phyloP scores from a whole-genome alignment of 2,113 vertebrate genomes.

The Oryctolagus cuniculus region mOryCun1.1 NC_091447.1:47976001-47976500 shows the following conservation, averaged over 20 bases:
- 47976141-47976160: too few species aligned
- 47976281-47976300: not conserved
- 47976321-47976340: constrained; percentile 14
- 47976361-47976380: constrained; percentile 10
- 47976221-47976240: not conserved
- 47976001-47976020: constrained; percentile 9
- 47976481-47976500: not conserved
- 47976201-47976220: not conserved
- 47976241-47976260: not conserved
- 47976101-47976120: not conserved
- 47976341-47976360: not conserved
- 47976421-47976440: not conserved
- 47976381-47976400: not conserved
- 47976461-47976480: not conserved
- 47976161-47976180: not conserved
- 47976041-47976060: not conserved
- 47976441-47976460: not conserved
- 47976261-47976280: not conserved
- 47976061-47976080: not conserved
- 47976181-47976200: not conserved
- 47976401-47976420: not conserved
- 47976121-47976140: not conserved
- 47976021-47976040: not conserved
- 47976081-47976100: not conserved
- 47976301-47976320: constrained; percentile 25